A percentile compares a stretch with the other conserved stretches of the same genome.
phyloP scores from a whole-genome alignment of 2,888 invertebrate species.

The Acanthosepion pharaonis region DNA sequence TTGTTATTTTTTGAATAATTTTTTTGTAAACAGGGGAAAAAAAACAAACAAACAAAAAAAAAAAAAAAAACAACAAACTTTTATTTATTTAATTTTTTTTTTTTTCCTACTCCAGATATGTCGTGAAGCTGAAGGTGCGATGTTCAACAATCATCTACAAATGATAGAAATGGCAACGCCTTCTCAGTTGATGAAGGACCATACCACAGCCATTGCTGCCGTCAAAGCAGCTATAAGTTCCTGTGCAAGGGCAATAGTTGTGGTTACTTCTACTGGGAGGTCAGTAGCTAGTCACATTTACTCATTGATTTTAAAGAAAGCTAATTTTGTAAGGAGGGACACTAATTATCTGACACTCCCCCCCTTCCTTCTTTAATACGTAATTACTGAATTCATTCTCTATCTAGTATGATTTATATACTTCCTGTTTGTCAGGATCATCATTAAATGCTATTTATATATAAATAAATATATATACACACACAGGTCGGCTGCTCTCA shows the following conservation, averaged over 20 bases:
- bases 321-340: too few species aligned
- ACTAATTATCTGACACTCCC: too few species aligned
- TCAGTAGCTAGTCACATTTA: slow-evolving; percentile 54
- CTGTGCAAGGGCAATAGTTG: slow-evolving; percentile 89
- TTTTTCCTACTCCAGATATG: slow-evolving; percentile 81
- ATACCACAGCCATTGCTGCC: slow-evolving; percentile 92
- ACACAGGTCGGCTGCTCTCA: slow-evolving; percentile 85
- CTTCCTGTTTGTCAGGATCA: not conserved
- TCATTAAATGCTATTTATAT: not conserved
- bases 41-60: too few species aligned
- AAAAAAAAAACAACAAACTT: too few species aligned
- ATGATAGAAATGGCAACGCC: slow-evolving; percentile 79
- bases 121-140: slow-evolving; percentile 94
- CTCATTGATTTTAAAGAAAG: too few species aligned
- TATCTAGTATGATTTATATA: too few species aligned
- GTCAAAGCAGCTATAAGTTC: slow-evolving; percentile 93
- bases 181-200: slow-evolving; percentile 84
- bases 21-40: too few species aligned
- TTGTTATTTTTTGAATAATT: too few species aligned
- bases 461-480: too few species aligned
- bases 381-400: too few species aligned
- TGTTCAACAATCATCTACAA: slow-evolving; percentile 91
- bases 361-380: too few species aligned
- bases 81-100: too few species aligned
- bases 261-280: slow-evolving; percentile 83